Conservation (phyloP, 2,797 vertebrate species). For the Aldrovandia affinis region DNA sequence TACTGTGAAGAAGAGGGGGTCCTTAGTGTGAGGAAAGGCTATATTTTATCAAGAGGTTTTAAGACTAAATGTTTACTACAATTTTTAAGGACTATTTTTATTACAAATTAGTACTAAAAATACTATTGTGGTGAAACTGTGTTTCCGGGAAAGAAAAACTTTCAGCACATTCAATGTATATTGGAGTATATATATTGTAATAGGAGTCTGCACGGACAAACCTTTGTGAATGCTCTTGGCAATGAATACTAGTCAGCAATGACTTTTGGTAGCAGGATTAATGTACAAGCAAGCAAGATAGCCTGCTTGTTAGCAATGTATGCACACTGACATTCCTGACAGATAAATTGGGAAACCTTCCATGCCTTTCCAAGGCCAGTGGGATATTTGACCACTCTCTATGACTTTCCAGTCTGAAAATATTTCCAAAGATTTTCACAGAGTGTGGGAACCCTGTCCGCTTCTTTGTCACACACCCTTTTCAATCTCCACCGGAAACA, state of each 20-base stretch:
- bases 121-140: not conserved
- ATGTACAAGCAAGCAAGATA: too few relatives aligned
- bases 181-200: not conserved
- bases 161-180: not conserved
- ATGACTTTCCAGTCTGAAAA: not conserved
- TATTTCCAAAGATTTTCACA: not conserved
- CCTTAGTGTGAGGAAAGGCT: too few relatives aligned
- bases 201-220: not conserved
- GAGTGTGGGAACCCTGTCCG: slow-evolving; percentile 32
- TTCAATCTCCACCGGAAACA: slow-evolving; percentile 91
- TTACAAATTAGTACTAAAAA: not conserved
- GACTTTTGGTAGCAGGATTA: not conserved
- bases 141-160: not conserved
- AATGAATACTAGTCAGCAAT: not conserved
- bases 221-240: not conserved
- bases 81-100: not conserved
- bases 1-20: not conserved
- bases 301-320: not conserved
- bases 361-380: not conserved
- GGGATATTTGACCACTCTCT: too few relatives aligned
- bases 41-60: too few relatives aligned
- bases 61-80: not conserved
- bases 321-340: not conserved
- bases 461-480: slow-evolving; percentile 73
- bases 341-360: not conserved